Evolutionary conservation across 2,888 invertebrate genomes (phyloP).

Genomic region (Baronia brevicornis): DNA sequence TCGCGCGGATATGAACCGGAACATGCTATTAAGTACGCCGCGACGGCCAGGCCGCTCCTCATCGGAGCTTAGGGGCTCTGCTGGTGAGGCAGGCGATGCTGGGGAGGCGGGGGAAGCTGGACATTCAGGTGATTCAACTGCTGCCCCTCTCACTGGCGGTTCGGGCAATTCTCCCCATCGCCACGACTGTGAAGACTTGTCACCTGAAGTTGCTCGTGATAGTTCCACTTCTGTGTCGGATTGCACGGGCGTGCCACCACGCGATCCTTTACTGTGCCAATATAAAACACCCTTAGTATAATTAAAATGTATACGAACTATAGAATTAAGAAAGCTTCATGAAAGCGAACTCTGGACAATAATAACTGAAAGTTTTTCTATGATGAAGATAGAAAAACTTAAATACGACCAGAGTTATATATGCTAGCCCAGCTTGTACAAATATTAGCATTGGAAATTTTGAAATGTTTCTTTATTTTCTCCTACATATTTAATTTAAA

Average conservation of each 20-base stretch:
- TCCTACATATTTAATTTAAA: too few relatives aligned
- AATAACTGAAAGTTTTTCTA: too few relatives aligned
- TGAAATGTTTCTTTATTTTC: too few relatives aligned
- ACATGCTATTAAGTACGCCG: constrained; percentile 93
- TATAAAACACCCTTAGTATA: not conserved
- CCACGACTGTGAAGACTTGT: constrained; percentile 84
- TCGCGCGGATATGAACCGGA: constrained; percentile 86
- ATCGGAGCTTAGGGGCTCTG: constrained; percentile 65
- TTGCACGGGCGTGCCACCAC: constrained; percentile 89
- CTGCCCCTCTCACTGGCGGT: constrained; percentile 50
- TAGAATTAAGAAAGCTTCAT: too few relatives aligned
- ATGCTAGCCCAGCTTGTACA: too few relatives aligned
- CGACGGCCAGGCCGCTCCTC: constrained; percentile 62
- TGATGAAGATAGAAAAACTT: too few relatives aligned
- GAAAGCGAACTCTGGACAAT: too few relatives aligned
- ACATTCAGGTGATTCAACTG: constrained; percentile 32
- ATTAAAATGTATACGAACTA: not conserved
- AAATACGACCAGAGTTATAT: too few relatives aligned
- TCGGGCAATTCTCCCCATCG: constrained; percentile 92
- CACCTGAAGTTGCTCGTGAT: constrained; percentile 57
- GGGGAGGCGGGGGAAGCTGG: constrained; percentile 42
- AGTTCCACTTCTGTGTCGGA: constrained; percentile 96
- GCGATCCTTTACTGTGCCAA: constrained; percentile 63
- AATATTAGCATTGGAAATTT: too few relatives aligned
- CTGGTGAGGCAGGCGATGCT: constrained; percentile 45